phyloP scores from a whole-genome alignment of 2,888 invertebrate species.

The Trilocha varians region DNA sequence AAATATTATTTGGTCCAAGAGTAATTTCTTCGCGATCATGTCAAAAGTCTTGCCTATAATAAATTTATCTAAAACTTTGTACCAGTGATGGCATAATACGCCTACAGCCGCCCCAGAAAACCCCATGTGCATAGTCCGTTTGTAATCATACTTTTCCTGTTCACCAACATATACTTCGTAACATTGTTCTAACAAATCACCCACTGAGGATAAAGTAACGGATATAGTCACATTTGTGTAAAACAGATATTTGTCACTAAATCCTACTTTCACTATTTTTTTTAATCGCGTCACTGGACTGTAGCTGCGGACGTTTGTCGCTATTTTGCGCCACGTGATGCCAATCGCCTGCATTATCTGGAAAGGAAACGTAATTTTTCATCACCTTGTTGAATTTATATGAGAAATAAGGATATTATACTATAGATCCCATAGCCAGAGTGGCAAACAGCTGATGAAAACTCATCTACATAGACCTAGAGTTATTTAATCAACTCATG shows the following conservation, averaged over 20 bases:
- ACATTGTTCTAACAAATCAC: slow-evolving; percentile 87
- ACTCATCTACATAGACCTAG: too few species aligned
- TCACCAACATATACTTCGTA: slow-evolving; percentile 81
- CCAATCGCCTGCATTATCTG: slow-evolving; percentile 39
- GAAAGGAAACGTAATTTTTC: background rate
- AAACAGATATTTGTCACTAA: slow-evolving; percentile 80
- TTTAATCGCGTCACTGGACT: slow-evolving; percentile 25
- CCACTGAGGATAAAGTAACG: slow-evolving; percentile 81
- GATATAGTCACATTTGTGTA: slow-evolving; percentile 89
- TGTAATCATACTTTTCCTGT: slow-evolving; percentile 72
- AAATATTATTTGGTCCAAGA: slow-evolving; percentile 88
- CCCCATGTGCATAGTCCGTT: slow-evolving; percentile 84
- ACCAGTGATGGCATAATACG: slow-evolving; percentile 91
- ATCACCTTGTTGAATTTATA: too few species aligned
- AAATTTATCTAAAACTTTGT: slow-evolving; percentile 82
- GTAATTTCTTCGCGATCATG: slow-evolving; percentile 83
- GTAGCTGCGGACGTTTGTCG: slow-evolving; percentile 31
- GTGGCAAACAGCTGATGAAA: too few species aligned
- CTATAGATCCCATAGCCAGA: too few species aligned
- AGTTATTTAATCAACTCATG: too few species aligned
- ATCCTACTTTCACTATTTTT: slow-evolving; percentile 57
- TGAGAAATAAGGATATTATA: too few species aligned
- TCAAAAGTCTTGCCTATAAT: slow-evolving; percentile 81
- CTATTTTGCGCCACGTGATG: slow-evolving; percentile 44
- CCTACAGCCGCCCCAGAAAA: slow-evolving; percentile 87